Base-by-base conservation (phyloP, 92 coral and sea anemone genomes). In the Blastomussa wellsi region DNA sequence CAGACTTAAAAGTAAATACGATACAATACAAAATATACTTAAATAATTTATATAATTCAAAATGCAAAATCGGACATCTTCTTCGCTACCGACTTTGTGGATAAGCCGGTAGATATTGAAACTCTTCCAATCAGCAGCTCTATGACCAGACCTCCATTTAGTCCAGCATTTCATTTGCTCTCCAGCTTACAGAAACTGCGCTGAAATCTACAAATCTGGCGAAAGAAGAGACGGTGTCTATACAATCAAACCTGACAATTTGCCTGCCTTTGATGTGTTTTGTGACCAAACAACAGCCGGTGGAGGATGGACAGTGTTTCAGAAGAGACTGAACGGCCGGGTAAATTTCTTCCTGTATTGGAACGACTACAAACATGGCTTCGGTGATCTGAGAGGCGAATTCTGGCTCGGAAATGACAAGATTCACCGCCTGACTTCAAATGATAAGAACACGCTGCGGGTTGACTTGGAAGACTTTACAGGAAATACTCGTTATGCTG, bases 291-390 rank as follows among this genome's bases (percentile, higher is more conserved):
- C 88, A 6, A 91, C 92, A 31, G 86, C 74, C 79, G 90, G 92
- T n/a, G 94, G 94, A 74, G 94, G 94, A 48, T 91, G 94, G 94
- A 66, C 87, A 42, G 94, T 91, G 76, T 41, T 91, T 38, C 89
- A 84, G 33, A 88, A 79, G 69, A 91, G 94, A 72, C 79, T 81
- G 66, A 29, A 57, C 65, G 65, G 65, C 12, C 24, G 29, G n/a
- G 65, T 57, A 5, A 13, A 57, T 57, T 57, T 75, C 78, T 74
- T 24, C 17, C 49, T 22, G 1, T 1, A 47, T 17, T 92, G 92
- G 95, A 36, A 51, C 16, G 89, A 84, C 44, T 92, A 92, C 67
- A 60, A 68, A 17, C 57, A 38, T 62, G 95, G 95, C 39, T 92
- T 92, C n/a, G 95, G 95, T 20, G 70, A 72, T 20, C 77, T 92